Conservation (phyloP, 2,113 vertebrate species). For the Calyptommatus sinebrachiatus region DNA sequence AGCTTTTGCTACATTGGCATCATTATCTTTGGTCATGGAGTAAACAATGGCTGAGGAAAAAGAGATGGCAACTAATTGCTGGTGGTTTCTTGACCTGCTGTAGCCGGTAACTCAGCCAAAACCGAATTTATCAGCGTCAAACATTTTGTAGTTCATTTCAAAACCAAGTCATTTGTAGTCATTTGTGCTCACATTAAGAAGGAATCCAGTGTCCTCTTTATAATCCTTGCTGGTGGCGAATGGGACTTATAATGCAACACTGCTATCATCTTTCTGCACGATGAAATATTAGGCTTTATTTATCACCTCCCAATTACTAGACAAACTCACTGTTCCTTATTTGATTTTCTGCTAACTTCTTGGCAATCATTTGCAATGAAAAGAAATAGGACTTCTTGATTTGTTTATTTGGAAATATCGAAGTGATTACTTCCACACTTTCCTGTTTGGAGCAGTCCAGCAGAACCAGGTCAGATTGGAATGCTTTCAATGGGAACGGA, state of each 20-base stretch:
- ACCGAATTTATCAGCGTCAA: conserved; percentile 50
- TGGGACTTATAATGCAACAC: background rate
- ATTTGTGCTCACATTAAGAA: conserved; percentile 39
- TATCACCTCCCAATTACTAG: conserved; percentile 1
- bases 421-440: too few relatives aligned
- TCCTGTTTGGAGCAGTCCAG: too few relatives aligned
- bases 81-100: background rate
- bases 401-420: too few relatives aligned
- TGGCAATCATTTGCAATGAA: background rate
- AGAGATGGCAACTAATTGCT: conserved; percentile 32
- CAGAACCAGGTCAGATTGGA: too few relatives aligned
- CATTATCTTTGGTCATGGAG: too few relatives aligned
- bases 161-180: conserved; percentile 35
- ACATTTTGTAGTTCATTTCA: conserved; percentile 36
- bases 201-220: conserved; percentile 17
- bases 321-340: background rate
- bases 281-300: conserved; percentile 2
- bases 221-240: background rate
- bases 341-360: conserved; percentile 15
- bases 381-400: background rate
- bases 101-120: conserved; percentile 39
- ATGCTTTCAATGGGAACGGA: too few relatives aligned
- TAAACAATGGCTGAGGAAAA: too few relatives aligned
- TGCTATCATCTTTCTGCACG: conserved; percentile 18
- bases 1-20: too few relatives aligned